Evolutionary conservation across 2,797 vertebrate species (phyloP), one percentile per base, ranked within the genome.

Genomic region (Perodicticus potto): DNA sequence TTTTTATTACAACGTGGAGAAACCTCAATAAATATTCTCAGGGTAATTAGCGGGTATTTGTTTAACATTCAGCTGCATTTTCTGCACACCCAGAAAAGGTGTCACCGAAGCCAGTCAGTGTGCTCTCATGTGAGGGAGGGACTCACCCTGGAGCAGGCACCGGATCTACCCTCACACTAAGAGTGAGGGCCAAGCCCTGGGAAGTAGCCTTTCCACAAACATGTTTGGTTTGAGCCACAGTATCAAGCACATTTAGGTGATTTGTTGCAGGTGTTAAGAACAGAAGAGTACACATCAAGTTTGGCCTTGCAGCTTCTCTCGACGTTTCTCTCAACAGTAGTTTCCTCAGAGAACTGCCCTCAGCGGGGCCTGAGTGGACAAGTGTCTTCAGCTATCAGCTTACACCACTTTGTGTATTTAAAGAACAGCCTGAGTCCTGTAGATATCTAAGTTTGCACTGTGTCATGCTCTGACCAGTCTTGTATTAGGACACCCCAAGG

Each of bases 21-120:
- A 95, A 95, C 74, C 90, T 93, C 85, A 23, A 95, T 96, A 97
- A 97, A 97, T 97, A 97, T 85, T 92, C 95, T 61, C 88, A 74
- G 65, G 61, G 83, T 94, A 97, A 98, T 97, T 97, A 97, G 95
- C 2, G 8, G 43, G 74, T 86, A 22, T 93, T 97, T 96, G 65
- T 94, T 96, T 97, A 97, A 94, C 90, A 81, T 29, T 92, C 94
- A 37, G 43, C 27, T 86, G 13, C 70, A 74, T 89, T 97, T 97
- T 61, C 83, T 53, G 19, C n/a, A 57, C 29, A 40, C 63, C 53
- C 61, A 74, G 72, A 77, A 77, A 93, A 49, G 40, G 57, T 61
- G 72, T 63, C 55, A 8, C 2, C 0, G 20, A 9, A 27, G 45
- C 5, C 32, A 80, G 45, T 11, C 27, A 0, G 19, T 20, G 2